Evolutionary conservation across 2,888 invertebrate genomes (phyloP), one percentile per base, ranked within the genome.

Genomic region (Lasioglossum figueresi): DNA sequence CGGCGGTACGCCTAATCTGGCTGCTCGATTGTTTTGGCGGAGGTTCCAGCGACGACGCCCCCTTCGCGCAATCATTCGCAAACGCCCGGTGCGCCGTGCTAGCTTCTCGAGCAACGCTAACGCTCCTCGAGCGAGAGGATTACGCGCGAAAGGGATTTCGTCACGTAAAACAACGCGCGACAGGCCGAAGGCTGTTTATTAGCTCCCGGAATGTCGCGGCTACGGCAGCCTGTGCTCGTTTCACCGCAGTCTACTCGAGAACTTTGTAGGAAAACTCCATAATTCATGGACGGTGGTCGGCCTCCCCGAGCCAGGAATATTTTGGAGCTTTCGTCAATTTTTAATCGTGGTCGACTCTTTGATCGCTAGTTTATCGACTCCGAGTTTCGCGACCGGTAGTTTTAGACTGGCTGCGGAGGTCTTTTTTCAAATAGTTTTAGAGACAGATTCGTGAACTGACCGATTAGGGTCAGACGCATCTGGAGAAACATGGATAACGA

Each of bases 1-100:
- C 66, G n/a, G 16, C 66, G 84, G 80, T 76, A 70, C 52, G 68
- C 10, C 56, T 76, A 85, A 85, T 83, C 80, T 80, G 31, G 10
- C 23, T 10, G 14, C 37, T 27, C 72, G 34, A 43, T 34, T 48
- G 72, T 72, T 31, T 31, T 45, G 66, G 37, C 52, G 66, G 56
- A 76, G 52, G 34, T 16, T 34, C 31, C 66, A 68, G 43, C 34
- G 80, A 40, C 37, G 73, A 43, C 52, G 52, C 48, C 59, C 72
- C 66, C 52, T 40, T 34, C 23, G 45, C 19, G 43, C 68, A 4
- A 68, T 37, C 37, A 40, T 40, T 68, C 37, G n/a, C 23, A 23
- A 8, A 2, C 34, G 34, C 2, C 27, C 27, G 23, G 1, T 14
- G 27, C 10, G n/a, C 27, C 27, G 12, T 4, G 27, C 14, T 27